A percentile compares a stretch with the other conserved stretches of the same genome.
phyloP scores from a whole-genome alignment of 2,888 invertebrate genomes.

The Timema podura region DNA sequence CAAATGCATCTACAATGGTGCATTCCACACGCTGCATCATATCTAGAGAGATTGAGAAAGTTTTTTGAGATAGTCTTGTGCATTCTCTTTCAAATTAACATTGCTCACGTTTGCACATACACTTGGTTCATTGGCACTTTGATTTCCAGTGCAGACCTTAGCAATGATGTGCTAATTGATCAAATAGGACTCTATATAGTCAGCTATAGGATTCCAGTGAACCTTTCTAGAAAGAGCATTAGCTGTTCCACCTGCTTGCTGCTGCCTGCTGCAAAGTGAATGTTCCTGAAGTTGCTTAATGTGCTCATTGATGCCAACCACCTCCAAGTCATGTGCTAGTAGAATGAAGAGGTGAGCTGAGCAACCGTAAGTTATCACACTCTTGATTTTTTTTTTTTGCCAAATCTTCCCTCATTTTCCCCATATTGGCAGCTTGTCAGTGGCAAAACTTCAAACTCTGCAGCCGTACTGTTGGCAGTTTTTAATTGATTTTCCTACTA shows the following conservation, averaged over 20 bases:
- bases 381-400: background rate
- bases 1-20: background rate
- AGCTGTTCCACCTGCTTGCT: slow-evolving; percentile 15
- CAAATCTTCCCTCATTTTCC: slow-evolving; percentile 10
- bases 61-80: background rate
- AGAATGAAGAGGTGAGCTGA: slow-evolving; percentile 10
- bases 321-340: slow-evolving; percentile 15
- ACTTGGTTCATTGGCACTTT: slow-evolving; percentile 1
- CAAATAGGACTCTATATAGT: slow-evolving; percentile 13
- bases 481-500: slow-evolving; percentile 10
- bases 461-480: slow-evolving; percentile 9
- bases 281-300: slow-evolving; percentile 16
- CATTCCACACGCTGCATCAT: background rate
- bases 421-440: slow-evolving; percentile 14
- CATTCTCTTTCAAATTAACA: slow-evolving; percentile 13
- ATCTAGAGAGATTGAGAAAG: background rate
- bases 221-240: slow-evolving; percentile 3
- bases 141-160: slow-evolving; percentile 17
- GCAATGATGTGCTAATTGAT: slow-evolving; percentile 18
- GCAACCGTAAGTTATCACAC: slow-evolving; percentile 13
- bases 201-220: slow-evolving; percentile 2
- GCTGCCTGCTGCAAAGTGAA: slow-evolving; percentile 14
- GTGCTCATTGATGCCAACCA: slow-evolving; percentile 10
- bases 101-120: slow-evolving; percentile 14
- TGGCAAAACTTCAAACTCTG: slow-evolving; percentile 7